Evolutionary conservation across 2,888 invertebrate species (phyloP), one percentile per base, ranked within the genome.

Genomic region (Micoletzkya japonica): DNA sequence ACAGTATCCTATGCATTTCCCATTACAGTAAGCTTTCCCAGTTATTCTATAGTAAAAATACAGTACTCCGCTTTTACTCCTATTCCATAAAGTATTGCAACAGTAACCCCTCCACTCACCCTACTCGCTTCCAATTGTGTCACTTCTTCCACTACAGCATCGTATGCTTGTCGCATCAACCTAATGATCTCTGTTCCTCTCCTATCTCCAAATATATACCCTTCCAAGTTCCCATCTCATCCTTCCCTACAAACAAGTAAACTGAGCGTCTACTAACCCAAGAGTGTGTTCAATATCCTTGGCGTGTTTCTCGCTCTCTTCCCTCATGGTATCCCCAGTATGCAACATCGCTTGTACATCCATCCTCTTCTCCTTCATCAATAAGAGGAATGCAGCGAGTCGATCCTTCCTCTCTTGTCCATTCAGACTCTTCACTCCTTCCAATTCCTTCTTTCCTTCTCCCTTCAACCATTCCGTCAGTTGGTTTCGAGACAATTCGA

Each of bases 341-440:
- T 36, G 58, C 52, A 79, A 28, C 26, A 79, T 71, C 20, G 75
- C 70, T 56, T 77, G 77, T 24, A 75, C 74, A 0, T 60, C 50
- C n/a, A 73, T 73, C 36, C 74, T 71, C 37, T 76, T 66, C 54
- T 76, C 75, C 69, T 75, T 57, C 36, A 70, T 67, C 14, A 17
- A 36, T n/a, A 70, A 2, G 49, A 14, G 20, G 17, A 70, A 57
- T 28, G 60, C 28, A 10, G 44, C 52, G 10, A 64, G n/a, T 37
- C 24, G n/a, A 4, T 57, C 44, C 2, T 39, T 30, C 30, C 39
- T 57, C 39, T 57, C 44, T 30, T 67, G 39, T 57, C 39, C 44
- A 14, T 26, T n/a, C 2, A 10, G 10, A 7, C 20, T 44, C 4
- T 34, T 32, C n/a, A 64, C 17, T n/a, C 17, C 67, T 30, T 17